Evolutionary conservation across 1,140 invertebrate genomes (phyloP), one percentile per base, ranked within the genome.

Genomic region (Lordiphosa collinella): DNA sequence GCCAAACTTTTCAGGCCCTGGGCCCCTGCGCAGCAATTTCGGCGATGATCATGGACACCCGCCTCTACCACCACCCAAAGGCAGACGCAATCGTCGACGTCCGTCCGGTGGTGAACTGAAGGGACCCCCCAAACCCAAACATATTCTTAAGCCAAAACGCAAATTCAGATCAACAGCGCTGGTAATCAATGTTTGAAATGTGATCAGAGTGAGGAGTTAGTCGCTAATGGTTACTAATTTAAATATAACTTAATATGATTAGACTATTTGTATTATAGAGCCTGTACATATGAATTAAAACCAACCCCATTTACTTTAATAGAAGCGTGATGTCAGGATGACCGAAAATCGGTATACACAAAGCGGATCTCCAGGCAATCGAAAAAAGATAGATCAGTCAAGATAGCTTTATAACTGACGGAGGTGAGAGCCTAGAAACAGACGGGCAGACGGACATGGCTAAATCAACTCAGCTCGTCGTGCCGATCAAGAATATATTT

Each of bases 101-200:
- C 72, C 82, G 7, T 37, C 75, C 2, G 53, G 61, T 16, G 22
- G 53, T 18, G 58, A 67, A 29, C 49, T 63, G 13, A 73, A 71
- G 7, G 60, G 76, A 1, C 51, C 73, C 2, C 72, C 72, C 5
- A 85, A 70, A 0, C n/a, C 53, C 2, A 76, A 85, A 36, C 61
- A 55, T 32, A 50, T 85, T 12, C 4, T 70, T 4, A 79, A 82
- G 12, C 80, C 85, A 5, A 80, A 86, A 29, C 44, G 74, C 10
- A 87, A 87, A 40, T 87, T 59, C 38, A 65, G 78, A 58, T 69
- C 80, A 10, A 62, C 80, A 31, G 75, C 86, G 13, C 50, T 87
- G 62, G 79, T 87, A 49, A 87, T 87, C 48, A 87, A 86, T 63
- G 86, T 87, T 22, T 87, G 41, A 76, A 13, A 6, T n/a, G 13